Conservation (phyloP, 2,888 invertebrate species). For the Galerucella nymphaeae region DNA sequence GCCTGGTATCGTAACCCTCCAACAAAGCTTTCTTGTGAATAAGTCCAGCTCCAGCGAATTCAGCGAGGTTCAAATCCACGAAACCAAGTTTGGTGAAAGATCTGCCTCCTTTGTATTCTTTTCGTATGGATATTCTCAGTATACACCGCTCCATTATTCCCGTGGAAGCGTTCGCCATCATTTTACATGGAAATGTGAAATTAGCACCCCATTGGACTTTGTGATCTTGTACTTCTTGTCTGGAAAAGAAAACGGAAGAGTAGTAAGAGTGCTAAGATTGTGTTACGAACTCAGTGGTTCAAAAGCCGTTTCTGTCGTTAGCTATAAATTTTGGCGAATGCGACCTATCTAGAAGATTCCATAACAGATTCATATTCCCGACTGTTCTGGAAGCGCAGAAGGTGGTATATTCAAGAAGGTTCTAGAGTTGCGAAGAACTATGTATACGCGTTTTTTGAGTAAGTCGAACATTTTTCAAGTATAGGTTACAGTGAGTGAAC, state of each 20-base stretch:
- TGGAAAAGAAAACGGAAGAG: slow-evolving; percentile 66
- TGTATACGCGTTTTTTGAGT: no score
- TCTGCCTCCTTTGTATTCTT: slow-evolving; percentile 87
- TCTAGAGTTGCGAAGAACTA: no score
- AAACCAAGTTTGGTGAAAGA: slow-evolving; percentile 96
- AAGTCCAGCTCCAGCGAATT: slow-evolving; percentile 93
- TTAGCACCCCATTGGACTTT: slow-evolving; percentile 92
- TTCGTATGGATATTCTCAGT: slow-evolving; percentile 93
- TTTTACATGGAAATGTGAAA: slow-evolving; percentile 95
- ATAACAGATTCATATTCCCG: no score
- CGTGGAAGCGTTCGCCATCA: slow-evolving; percentile 95
- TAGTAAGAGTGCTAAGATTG: no score
- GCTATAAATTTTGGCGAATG: no score
- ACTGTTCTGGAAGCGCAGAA: no score
- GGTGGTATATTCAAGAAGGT: no score
- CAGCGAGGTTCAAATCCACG: slow-evolving; percentile 96
- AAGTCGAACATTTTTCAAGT: no score
- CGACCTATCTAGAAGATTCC: no score
- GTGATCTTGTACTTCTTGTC: slow-evolving; percentile 94
- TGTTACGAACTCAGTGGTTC: no score
- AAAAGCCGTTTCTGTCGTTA: no score
- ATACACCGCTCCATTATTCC: slow-evolving; percentile 94
- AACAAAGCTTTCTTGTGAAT: slow-evolving; percentile 88
- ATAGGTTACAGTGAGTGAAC: no score
- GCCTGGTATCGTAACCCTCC: slow-evolving; percentile 94